Base-by-base conservation (phyloP, 2,888 invertebrate species). In the Lasioglossum calceatum region DNA sequence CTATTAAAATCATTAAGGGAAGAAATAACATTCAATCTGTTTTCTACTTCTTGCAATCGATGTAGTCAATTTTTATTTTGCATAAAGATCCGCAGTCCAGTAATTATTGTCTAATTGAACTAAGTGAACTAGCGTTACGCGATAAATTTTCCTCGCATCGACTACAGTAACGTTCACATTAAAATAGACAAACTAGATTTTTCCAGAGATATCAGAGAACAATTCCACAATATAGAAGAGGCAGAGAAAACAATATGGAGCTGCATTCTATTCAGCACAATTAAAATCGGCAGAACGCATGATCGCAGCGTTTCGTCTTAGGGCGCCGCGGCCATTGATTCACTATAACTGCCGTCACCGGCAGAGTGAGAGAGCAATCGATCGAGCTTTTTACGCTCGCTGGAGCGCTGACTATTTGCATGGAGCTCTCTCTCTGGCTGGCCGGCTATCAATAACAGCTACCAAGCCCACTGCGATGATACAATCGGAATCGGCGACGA, bases 391-490 rank as follows among this genome's bases (percentile, higher is more conserved):
- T n/a, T 27, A 42, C 67, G 44, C 19, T 44, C 36, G 47, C 27
- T n/a, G 67, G 73, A 50, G 54, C 42, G 39, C 23, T 23, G 75
- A 75, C 39, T 67, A 80, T 80, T 82, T 80, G 54, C 79, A 82
- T 77, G 61, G 23, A 58, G 58, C 10, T 12, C 58, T 58, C n/a
- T 58, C n/a, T n/a, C 12, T n/a, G 7, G 32, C n/a, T 67, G 32
- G 44, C 44, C 44, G 54, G 82, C 74, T 82, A 87, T 87, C 87
- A 82, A 87, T 87, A 87, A 87, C 77, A 50, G 77, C 74, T 77
- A 78, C 80, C 85, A 70, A 82, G 86, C 86, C 86, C 80, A 67
- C 16, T n/a, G 64, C 74, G 71, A 77, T 79, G 79, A 87, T 86
- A 86, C 67, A 82, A 86, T 87, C 87, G 72, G 58, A 71, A 85